Percentiles rank a stretch among this genome's conserved stretches.
Evolutionary conservation across 2,888 invertebrate genomes (phyloP).

Genomic region (Brenthis daphne): DNA sequence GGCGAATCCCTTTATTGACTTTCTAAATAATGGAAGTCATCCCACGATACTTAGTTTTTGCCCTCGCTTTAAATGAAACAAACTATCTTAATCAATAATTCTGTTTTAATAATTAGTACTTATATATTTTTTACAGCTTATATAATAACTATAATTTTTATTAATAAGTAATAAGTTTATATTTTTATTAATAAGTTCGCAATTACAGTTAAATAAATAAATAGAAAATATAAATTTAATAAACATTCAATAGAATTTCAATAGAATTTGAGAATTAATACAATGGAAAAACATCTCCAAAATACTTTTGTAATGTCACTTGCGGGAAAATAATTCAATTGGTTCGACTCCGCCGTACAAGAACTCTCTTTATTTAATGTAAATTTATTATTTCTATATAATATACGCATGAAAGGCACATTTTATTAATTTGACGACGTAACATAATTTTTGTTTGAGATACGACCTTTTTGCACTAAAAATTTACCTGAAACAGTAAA

Average conservation of each 20-base stretch:
- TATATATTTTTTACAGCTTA: background rate
- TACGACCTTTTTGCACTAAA: background rate
- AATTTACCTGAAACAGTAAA: background rate
- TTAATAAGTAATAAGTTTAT: background rate
- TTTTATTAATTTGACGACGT: no score
- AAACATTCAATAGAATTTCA: background rate
- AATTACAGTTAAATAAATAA: no score
- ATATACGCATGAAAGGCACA: no score
- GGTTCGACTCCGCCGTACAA: background rate
- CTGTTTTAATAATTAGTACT: no score
- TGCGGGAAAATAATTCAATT: constrained; percentile 2
- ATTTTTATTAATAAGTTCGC: no score
- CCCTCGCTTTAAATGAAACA: no score
- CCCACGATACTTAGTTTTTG: background rate
- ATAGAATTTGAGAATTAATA: background rate
- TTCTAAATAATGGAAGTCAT: background rate
- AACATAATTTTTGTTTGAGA: background rate
- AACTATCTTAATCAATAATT: no score
- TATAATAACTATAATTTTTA: background rate
- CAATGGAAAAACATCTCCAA: background rate
- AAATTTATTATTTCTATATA: background rate
- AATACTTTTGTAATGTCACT: background rate
- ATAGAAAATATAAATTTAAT: background rate
- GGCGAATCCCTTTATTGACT: constrained; percentile 19
- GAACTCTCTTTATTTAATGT: background rate